Percentiles rank a stretch among this genome's conserved stretches.
These are phyloP conservation scores for Nebria salina DNA, from an alignment of 2,888 invertebrate species.

Conservation along the genomic window DNA sequence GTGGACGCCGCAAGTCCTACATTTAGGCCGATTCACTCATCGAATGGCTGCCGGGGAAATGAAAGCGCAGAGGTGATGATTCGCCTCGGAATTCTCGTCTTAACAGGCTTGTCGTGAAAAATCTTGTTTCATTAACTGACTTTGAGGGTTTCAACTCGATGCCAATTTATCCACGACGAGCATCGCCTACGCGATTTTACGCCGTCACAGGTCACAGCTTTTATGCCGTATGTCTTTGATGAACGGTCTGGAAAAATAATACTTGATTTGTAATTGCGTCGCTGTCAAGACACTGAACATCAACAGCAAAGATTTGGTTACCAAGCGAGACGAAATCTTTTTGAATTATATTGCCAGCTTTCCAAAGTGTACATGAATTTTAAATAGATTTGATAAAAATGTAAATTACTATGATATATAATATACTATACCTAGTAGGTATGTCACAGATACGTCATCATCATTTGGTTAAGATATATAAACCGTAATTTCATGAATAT, in stretches of 20 bases:
- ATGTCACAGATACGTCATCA: neutral
- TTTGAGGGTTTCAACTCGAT: slow-evolving; percentile 57
- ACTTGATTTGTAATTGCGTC: slow-evolving; percentile 45
- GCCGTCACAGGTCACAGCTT: neutral
- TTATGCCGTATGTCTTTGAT: slow-evolving; percentile 52
- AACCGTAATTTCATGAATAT: too few species aligned
- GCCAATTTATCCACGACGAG: slow-evolving; percentile 51
- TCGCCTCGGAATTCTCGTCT: slow-evolving; percentile 58
- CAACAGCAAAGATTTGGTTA: neutral
- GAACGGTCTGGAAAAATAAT: slow-evolving; percentile 45
- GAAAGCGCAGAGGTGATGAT: slow-evolving; percentile 54
- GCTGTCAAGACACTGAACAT: slow-evolving; percentile 43
- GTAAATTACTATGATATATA: neutral
- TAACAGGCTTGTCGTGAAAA: slow-evolving; percentile 61
- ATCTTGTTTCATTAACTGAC: slow-evolving; percentile 64
- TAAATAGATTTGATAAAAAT: neutral
- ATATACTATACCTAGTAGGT: too few species aligned
- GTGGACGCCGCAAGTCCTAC: slow-evolving; percentile 29
- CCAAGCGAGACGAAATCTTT: neutral
- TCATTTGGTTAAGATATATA: too few species aligned
- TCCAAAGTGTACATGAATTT: neutral
- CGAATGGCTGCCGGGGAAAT: slow-evolving; percentile 16
- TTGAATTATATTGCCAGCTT: neutral
- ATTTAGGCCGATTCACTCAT: slow-evolving; percentile 27
- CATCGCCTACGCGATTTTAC: neutral